These are phyloP conservation scores for Clanis bilineata DNA, from an alignment of 2,888 invertebrate species.

Conservation along the genomic window DNA sequence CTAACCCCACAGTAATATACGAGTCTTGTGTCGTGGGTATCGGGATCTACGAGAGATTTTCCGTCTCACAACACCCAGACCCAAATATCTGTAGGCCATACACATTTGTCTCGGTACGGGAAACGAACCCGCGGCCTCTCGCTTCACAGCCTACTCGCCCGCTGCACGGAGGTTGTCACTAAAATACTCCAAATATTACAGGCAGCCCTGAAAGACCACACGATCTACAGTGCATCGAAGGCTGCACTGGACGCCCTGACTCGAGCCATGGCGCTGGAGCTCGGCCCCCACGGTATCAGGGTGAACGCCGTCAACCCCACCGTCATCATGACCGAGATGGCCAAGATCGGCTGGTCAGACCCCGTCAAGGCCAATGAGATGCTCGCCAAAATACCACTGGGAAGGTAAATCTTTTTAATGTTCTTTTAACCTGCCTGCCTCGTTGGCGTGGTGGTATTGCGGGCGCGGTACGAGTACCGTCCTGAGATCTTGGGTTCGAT, in stretches of 20 bases:
- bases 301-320: slow-evolving; percentile 97
- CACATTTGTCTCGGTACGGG: no score
- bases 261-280: slow-evolving; percentile 92
- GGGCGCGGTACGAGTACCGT: no score
- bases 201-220: slow-evolving; percentile 88
- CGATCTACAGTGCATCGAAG: slow-evolving; percentile 93
- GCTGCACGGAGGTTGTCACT: no score
- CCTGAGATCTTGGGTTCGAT: no score
- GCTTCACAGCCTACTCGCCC: no score
- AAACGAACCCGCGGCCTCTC: no score
- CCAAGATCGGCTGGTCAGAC: slow-evolving; percentile 92
- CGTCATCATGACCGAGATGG: slow-evolving; percentile 96
- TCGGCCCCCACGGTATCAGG: slow-evolving; percentile 92
- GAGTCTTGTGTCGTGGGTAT: no score
- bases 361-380: slow-evolving; percentile 88
- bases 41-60: no score
- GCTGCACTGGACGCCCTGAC: slow-evolving; percentile 94
- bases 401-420: slow-evolving; percentile 80
- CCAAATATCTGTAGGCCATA: no score
- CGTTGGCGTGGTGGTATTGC: no score
- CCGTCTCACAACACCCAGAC: no score
- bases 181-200: slow-evolving; percentile 50
- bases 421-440: background rate
- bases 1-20: no score
- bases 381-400: slow-evolving; percentile 91